Conservation (phyloP, 2,113 vertebrate genomes). For the Cheilinus undulatus region DNA sequence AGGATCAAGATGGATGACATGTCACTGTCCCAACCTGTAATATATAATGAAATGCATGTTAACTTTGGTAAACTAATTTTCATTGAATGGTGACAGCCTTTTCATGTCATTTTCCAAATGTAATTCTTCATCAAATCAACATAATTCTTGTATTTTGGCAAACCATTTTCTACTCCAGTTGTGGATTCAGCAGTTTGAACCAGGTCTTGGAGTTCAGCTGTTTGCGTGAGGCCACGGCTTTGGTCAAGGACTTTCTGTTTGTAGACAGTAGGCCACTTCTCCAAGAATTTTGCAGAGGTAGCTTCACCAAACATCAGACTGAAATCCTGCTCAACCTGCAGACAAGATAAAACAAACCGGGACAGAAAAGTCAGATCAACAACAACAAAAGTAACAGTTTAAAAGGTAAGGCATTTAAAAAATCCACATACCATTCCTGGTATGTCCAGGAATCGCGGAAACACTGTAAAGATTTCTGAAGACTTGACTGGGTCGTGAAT, state of each 20-base stretch:
- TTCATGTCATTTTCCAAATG: not conserved
- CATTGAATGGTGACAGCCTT: not conserved
- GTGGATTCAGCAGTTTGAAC: constrained; percentile 15
- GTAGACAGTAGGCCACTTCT: constrained; percentile 21
- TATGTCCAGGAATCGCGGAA: constrained; percentile 33
- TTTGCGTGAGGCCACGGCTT: constrained; percentile 22
- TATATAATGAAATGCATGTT: too few species aligned
- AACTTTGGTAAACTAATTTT: not conserved
- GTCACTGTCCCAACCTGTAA: not conserved
- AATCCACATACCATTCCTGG: constrained; percentile 9
- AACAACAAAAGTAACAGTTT: too few species aligned
- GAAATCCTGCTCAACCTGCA: constrained; percentile 41
- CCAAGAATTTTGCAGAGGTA: constrained; percentile 13
- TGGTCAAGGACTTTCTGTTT: constrained; percentile 10
- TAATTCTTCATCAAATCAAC: not conserved
- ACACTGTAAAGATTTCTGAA: constrained; percentile 13
- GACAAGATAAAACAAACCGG: constrained; percentile 4
- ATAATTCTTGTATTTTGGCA: not conserved
- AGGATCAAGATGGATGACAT: constrained; percentile 5
- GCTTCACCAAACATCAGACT: constrained; percentile 30
- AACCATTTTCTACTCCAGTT: constrained; percentile 5
- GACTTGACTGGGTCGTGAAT: constrained; percentile 41
- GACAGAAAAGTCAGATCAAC: not conserved
- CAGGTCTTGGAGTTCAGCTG: not conserved
- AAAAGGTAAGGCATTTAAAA: too few species aligned